Base-by-base conservation (phyloP, 2,888 invertebrate genomes). In the Troilus luridus region DNA sequence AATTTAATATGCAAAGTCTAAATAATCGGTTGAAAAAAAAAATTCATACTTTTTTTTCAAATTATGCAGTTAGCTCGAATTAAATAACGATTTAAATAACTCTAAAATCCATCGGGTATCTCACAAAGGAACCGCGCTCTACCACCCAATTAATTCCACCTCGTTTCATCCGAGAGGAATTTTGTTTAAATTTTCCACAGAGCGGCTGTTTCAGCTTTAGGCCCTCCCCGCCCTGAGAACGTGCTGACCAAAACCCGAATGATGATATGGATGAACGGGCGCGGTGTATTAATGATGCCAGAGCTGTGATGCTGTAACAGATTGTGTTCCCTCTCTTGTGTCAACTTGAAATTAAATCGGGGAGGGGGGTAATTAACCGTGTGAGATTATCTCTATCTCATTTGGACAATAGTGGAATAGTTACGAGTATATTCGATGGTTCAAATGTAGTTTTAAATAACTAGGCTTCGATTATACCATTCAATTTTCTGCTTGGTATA, bases 261-360 rank as follows among this genome's bases (percentile, higher is more conserved):
- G 72, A 77, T 77, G 27, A 77, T 77, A 77, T 77, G 72, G 72
- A 77, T 77, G 72, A 77, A 41, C 10, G 27, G 72, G 72, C 72
- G 19, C 41, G 72, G 24, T 19, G 72, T 77, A 77, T 77, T 77
- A 77, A 77, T 77, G 72, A 77, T 77, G 72, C 24, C 72, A 77
- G 72, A 77, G n/a, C n/a, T 77, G 72, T 17, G 72, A 77, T 27
- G 27, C 17, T 41, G 72, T 77, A 77, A 77, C 72, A 77, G 72
- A 77, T 77, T 77, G 72, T 77, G 21, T 41, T 77, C 41, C 41
- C 72, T 77, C 72, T 77, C 41, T 41, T 77, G 72, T 77, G 72
- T 77, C 72, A 77, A 77, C 41, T 41, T 17, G 6, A 77, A 77
- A 27, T 77, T 77, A 77, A 77, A 77, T 77, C 27, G 41, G 27